phyloP scores from a whole-genome alignment of 2,113 vertebrate species.

The Leptocoma aspasia region DNA sequence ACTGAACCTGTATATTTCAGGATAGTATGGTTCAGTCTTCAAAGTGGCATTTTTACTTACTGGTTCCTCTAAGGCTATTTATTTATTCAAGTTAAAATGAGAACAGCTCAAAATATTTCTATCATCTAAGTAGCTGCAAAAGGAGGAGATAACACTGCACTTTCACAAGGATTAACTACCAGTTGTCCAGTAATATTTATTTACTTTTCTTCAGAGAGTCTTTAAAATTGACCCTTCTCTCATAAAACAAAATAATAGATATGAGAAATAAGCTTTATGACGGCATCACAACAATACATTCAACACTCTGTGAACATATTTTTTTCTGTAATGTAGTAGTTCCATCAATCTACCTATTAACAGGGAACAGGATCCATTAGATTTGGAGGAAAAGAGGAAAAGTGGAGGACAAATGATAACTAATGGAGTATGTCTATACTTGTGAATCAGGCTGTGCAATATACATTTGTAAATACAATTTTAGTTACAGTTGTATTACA shows the following conservation, averaged over 20 bases:
- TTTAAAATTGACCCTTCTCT: conserved; percentile 17
- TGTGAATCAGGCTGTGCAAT: not conserved
- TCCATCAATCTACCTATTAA: not conserved
- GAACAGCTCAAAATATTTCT: conserved; percentile 21
- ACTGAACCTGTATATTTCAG: not conserved
- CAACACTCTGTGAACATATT: not conserved
- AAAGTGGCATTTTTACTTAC: not conserved
- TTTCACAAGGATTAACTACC: conserved; percentile 40
- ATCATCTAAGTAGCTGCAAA: conserved; percentile 13
- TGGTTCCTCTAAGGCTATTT: not conserved
- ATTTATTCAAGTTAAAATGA: conserved; percentile 36
- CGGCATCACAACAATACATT: not conserved
- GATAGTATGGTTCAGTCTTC: not conserved
- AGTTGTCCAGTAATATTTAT: conserved; percentile 15
- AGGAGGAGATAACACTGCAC: not conserved
- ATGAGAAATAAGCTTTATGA: not conserved
- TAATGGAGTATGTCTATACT: not conserved
- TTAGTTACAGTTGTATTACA: not conserved
- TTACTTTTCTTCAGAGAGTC: conserved; percentile 2
- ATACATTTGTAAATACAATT: not conserved
- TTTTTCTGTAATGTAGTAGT: not conserved
- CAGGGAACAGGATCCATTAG: not conserved
- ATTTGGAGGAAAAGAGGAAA: not conserved
- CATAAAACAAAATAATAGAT: conserved; percentile 42
- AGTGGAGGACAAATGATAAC: not conserved